A percentile compares a stretch with the other conserved stretches of the same genome.
Evolutionary conservation across 2,113 vertebrate species (phyloP).

Genomic region (Marcusenius ussheri): DNA sequence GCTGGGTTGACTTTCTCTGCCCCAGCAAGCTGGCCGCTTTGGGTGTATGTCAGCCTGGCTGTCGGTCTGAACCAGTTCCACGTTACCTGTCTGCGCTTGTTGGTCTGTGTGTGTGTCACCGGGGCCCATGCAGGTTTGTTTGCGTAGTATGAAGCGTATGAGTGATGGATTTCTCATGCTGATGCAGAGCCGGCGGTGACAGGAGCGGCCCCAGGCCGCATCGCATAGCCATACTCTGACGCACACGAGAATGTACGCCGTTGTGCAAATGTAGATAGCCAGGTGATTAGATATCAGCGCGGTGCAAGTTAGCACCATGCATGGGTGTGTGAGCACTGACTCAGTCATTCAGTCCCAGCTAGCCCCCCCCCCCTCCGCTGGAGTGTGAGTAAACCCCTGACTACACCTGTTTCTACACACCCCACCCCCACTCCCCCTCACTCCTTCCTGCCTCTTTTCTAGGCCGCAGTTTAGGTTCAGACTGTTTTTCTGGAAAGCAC

Average conservation of each 20-base stretch:
- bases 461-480: not conserved
- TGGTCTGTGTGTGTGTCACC: not conserved
- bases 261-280: not conserved
- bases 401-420: conserved; percentile 14
- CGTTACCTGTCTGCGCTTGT: not conserved
- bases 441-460: not conserved
- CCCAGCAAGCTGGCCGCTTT: not conserved
- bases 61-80: not conserved
- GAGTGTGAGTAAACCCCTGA: not conserved
- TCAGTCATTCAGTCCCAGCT: not conserved
- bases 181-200: not conserved
- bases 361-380: not conserved
- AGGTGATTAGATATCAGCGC: not conserved
- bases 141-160: not conserved
- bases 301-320: not conserved
- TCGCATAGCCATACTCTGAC: not conserved
- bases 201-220: not conserved
- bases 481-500: not conserved
- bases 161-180: not conserved
- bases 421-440: not conserved
- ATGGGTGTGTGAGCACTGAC: not conserved
- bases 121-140: not conserved
- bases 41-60: not conserved
- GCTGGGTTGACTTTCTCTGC: not conserved
- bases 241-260: not conserved